Evolutionary conservation across 2,888 invertebrate species (phyloP), one percentile per base, ranked within the genome.

Genomic region (Hypena proboscidalis): DNA sequence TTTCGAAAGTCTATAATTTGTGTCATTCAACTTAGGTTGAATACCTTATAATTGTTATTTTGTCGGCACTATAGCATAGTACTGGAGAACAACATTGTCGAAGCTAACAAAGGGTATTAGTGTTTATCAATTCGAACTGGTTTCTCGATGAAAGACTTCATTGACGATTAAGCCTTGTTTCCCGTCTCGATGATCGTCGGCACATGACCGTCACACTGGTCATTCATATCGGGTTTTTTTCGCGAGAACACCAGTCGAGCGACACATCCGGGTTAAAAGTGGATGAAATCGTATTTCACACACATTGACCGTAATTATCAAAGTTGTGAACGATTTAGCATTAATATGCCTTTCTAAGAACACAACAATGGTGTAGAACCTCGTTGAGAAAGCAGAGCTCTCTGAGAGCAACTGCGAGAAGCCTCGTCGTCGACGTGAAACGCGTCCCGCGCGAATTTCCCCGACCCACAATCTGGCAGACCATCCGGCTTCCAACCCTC

Each of bases 351-450:
- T 70, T 76, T 75, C 64, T 76, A 70, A 69, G 68, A 67, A 59
- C 58, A 62, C 62, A 65, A 82, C 80, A 82, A 82, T 82, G 64
- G 67, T 71, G 68, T 67, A 67, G 58, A 69, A 67, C 60, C 55
- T 67, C 64, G 56, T 66, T 73, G 77, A 76, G 83, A 83, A 82
- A 80, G 77, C 77, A 70, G 54, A 70, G 66, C 68, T 77, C 69
- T 73, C 74, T 55, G 75, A 61, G 58, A 70, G 60, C 44, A 46
- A 64, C 54, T 48, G 60, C 65, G 60, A 70, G 67, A 67, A 63
- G 55, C 58, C 59, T 39, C 33, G 67, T 70, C 61, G 62, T 55
- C 60, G 57, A 67, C 66, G 67, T 60, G 74, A 73, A 76, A 75
- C 65, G 72, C 62, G 65, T 73, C 70, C 70, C 73, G 70, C 66